phyloP scores from a whole-genome alignment of 2,797 vertebrate species.

The Tiaroga cobitis region DNA sequence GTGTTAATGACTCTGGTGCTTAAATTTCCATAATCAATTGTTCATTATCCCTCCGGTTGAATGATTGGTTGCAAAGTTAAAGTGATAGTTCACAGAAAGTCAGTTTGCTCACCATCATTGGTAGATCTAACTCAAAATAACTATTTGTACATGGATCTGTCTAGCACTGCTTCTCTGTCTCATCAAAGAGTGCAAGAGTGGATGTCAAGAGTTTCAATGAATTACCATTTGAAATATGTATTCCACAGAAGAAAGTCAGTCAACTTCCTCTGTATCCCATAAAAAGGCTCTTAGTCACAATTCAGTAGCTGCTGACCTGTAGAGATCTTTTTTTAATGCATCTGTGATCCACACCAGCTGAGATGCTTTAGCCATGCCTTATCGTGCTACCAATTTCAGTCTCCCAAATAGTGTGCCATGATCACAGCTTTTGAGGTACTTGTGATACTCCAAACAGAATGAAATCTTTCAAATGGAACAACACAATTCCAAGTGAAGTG shows the following conservation, averaged over 20 bases:
- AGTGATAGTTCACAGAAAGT: neutral
- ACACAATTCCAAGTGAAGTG: neutral
- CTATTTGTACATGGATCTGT: neutral
- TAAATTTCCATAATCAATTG: conserved; percentile 11
- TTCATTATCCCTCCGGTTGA: neutral
- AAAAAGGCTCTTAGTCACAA: neutral
- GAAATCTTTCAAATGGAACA: neutral
- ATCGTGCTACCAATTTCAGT: neutral
- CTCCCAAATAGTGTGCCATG: neutral
- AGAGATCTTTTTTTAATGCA: neutral
- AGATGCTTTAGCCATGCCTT: neutral
- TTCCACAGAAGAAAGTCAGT: neutral
- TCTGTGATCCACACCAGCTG: neutral
- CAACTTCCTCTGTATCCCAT: neutral
- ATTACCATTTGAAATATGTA: neutral
- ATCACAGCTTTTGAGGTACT: neutral
- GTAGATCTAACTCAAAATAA: too few species aligned
- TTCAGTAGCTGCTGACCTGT: neutral
- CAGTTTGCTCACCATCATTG: neutral
- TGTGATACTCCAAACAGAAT: neutral
- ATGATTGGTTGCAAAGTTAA: neutral
- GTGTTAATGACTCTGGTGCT: neutral
- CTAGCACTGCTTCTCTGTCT: neutral
- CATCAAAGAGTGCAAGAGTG: neutral
- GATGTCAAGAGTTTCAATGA: neutral